phyloP scores from a whole-genome alignment of 2,888 invertebrate species.

The Steinernema hermaphroditum region DNA sequence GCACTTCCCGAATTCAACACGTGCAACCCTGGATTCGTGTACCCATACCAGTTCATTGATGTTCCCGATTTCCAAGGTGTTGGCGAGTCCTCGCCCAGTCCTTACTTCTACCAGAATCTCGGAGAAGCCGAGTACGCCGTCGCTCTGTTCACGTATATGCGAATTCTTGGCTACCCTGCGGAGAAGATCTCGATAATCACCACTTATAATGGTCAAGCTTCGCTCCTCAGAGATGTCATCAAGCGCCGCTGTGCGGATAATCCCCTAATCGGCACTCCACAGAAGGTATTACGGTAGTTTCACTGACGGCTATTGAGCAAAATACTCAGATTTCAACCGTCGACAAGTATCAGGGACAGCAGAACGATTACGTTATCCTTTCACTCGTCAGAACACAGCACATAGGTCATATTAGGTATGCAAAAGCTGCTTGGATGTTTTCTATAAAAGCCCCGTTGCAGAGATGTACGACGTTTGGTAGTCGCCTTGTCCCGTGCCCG shows the following conservation, averaged over 20 bases:
- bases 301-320: too few relatives aligned
- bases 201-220: slow-evolving; percentile 84
- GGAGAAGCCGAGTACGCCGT: slow-evolving; percentile 86
- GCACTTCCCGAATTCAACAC: slow-evolving; percentile 79
- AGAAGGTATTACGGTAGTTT: slow-evolving; percentile 73
- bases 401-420: slow-evolving; percentile 87
- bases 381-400: slow-evolving; percentile 92
- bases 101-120: slow-evolving; percentile 89
- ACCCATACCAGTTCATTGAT: slow-evolving; percentile 92
- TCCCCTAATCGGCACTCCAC: slow-evolving; percentile 88
- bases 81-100: slow-evolving; percentile 95
- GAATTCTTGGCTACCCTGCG: slow-evolving; percentile 91
- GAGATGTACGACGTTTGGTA: slow-evolving; percentile 88
- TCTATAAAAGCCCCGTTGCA: slow-evolving; percentile 46
- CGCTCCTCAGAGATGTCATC: slow-evolving; percentile 77
- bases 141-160: slow-evolving; percentile 96
- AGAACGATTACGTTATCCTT: slow-evolving; percentile 95
- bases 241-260: slow-evolving; percentile 86
- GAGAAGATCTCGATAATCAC: slow-evolving; percentile 94
- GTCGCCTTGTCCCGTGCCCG: slow-evolving; percentile 97
- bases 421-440: background rate
- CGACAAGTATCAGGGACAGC: slow-evolving; percentile 98
- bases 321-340: slow-evolving; percentile 77
- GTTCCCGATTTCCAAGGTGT: slow-evolving; percentile 94
- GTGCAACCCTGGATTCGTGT: slow-evolving; percentile 88